phyloP scores from a whole-genome alignment of 2,113 vertebrate genomes.

The Diadophis punctatus region DNA sequence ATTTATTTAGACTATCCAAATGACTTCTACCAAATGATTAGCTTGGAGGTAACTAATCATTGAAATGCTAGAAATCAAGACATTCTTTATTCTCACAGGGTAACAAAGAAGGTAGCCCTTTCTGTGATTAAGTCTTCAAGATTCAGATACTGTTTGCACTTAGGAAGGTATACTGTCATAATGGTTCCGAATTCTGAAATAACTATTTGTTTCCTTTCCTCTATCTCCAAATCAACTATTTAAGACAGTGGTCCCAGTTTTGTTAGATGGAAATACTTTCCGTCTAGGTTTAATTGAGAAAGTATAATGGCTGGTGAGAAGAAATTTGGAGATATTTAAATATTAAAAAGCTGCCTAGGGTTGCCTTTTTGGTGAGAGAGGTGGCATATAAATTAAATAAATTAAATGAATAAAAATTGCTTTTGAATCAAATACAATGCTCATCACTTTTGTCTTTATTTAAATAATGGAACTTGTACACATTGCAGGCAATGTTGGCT shows the following conservation, averaged over 20 bases:
- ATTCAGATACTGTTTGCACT: neutral
- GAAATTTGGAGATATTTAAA: slow-evolving; percentile 25
- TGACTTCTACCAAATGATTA: neutral
- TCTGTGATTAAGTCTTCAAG: neutral
- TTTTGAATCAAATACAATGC: slow-evolving; percentile 26
- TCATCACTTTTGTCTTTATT: slow-evolving; percentile 42
- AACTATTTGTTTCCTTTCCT: neutral
- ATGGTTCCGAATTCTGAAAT: neutral
- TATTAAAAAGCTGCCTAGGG: neutral
- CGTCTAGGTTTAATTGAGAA: rapidly evolving
- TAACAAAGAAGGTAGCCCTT: neutral
- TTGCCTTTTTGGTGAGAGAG: too few relatives aligned
- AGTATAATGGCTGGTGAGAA: neutral
- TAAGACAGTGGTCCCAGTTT: neutral
- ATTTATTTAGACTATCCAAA: neutral
- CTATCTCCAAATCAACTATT: neutral
- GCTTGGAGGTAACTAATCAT: neutral
- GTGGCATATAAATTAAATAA: too few relatives aligned
- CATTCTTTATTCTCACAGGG: neutral
- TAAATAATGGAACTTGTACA: slow-evolving; percentile 21
- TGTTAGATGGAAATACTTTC: neutral
- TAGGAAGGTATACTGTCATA: neutral
- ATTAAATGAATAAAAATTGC: neutral
- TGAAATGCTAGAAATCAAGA: neutral
- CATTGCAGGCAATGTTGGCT: slow-evolving; percentile 24